These are phyloP conservation scores for Alviniconcha strummeri DNA, from an alignment of 2,888 invertebrate species.

Conservation along the genomic window DNA sequence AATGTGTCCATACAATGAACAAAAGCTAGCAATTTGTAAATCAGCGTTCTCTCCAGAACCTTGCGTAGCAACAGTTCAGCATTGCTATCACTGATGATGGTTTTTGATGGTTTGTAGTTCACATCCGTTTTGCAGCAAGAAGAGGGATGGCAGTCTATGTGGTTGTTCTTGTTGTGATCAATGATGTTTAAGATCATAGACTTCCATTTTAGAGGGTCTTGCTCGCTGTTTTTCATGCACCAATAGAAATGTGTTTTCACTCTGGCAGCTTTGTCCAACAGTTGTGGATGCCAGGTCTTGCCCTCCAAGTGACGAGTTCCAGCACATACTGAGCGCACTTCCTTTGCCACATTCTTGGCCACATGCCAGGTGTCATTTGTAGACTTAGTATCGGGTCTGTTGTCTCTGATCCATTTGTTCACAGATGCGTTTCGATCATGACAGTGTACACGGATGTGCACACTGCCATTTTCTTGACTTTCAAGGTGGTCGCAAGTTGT, in stretches of 20 bases:
- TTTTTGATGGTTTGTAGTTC: background rate
- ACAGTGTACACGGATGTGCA: background rate
- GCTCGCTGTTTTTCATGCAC: background rate
- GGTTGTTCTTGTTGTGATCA: conserved; percentile 4
- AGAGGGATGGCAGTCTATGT: background rate
- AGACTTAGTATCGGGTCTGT: background rate
- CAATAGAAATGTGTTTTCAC: conserved; percentile 1
- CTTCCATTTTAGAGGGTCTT: background rate
- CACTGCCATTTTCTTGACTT: background rate
- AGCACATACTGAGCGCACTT: background rate
- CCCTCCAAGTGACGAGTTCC: background rate
- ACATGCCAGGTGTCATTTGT: background rate
- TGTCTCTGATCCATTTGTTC: background rate
- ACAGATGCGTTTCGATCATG: background rate
- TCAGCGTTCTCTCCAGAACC: no score
- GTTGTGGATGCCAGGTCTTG: background rate
- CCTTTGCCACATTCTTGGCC: background rate
- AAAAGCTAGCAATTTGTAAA: background rate
- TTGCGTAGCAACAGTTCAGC: background rate
- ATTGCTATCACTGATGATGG: background rate
- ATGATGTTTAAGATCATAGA: background rate
- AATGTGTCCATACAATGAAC: background rate
- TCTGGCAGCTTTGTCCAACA: background rate
- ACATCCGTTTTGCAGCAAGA: no score
- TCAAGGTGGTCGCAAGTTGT: background rate